phyloP scores from a whole-genome alignment of 2,113 vertebrate genomes.

The Apeltes quadracus region DNA sequence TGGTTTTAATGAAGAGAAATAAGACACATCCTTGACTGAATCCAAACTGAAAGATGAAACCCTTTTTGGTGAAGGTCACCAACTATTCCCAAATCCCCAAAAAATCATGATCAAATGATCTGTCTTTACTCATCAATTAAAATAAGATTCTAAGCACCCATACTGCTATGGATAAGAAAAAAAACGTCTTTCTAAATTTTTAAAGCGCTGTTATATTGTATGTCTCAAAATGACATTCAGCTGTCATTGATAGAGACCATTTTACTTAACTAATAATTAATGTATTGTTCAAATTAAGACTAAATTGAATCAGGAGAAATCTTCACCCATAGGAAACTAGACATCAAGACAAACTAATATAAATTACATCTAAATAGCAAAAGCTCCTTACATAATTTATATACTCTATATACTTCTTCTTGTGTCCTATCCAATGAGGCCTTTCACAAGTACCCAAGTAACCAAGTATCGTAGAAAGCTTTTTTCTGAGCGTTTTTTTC shows the following conservation, averaged over 20 bases:
- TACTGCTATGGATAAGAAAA: neutral
- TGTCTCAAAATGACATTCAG: neutral
- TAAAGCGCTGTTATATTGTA: neutral
- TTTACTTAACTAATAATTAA: neutral
- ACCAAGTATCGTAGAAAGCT: neutral
- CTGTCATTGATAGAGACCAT: neutral
- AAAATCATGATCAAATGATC: slow-evolving; percentile 24
- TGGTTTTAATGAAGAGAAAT: slow-evolving; percentile 15
- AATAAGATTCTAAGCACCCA: slow-evolving; percentile 3
- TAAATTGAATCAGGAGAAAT: neutral
- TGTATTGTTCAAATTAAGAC: neutral
- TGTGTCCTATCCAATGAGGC: neutral
- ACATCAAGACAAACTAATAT: neutral
- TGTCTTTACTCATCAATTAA: slow-evolving; percentile 1
- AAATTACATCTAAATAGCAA: too few relatives aligned
- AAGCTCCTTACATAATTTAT: too few relatives aligned
- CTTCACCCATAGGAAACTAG: neutral
- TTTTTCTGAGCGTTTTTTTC: neutral
- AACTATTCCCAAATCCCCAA: neutral
- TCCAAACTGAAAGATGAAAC: slow-evolving; percentile 1
- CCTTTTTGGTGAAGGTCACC: slow-evolving; percentile 26
- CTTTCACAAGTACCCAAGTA: too few relatives aligned
- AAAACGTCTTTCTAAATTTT: neutral
- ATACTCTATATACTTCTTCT: neutral
- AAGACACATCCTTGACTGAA: neutral